These are phyloP conservation scores for Dendrolimus pini DNA, from an alignment of 2,888 invertebrate species.

Conservation along the genomic window DNA sequence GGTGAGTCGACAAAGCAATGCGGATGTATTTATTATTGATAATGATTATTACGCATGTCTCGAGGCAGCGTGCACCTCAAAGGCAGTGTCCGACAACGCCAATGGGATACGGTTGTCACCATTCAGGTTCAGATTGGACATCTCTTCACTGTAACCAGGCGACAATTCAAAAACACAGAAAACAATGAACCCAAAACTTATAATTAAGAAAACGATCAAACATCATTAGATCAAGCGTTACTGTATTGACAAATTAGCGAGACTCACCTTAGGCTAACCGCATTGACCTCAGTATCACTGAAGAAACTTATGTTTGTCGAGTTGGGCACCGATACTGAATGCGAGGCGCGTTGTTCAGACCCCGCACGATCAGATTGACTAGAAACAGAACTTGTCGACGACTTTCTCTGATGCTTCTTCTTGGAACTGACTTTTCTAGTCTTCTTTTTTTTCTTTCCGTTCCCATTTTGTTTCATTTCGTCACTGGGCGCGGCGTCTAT, in stretches of 20 bases:
- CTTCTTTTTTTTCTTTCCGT: constrained; percentile 84
- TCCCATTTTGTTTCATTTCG: constrained; percentile 72
- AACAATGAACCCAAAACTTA: neutral
- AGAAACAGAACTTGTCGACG: constrained; percentile 74
- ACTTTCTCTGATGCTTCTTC: constrained; percentile 87
- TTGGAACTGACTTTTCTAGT: constrained; percentile 87
- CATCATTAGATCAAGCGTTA: neutral
- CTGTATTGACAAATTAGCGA: neutral
- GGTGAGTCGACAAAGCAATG: constrained; percentile 35
- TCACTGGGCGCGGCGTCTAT: constrained; percentile 62
- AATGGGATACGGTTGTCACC: constrained; percentile 71
- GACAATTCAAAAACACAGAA: constrained; percentile 1
- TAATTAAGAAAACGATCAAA: neutral
- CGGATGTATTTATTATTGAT: constrained; percentile 24
- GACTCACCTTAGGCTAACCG: constrained; percentile 75
- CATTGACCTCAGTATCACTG: constrained; percentile 94
- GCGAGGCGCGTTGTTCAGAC: constrained; percentile 54
- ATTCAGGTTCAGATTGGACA: constrained; percentile 69
- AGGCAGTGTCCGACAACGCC: constrained; percentile 71
- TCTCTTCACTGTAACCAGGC: constrained; percentile 65
- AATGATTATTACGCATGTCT: constrained; percentile 66
- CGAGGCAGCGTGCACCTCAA: constrained; percentile 71
- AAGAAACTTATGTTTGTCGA: constrained; percentile 82
- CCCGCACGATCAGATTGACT: constrained; percentile 72
- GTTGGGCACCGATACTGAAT: constrained; percentile 49